These are phyloP conservation scores for Clamator glandarius DNA, from an alignment of 2,797 vertebrate genomes.

Conservation along the genomic window DNA sequence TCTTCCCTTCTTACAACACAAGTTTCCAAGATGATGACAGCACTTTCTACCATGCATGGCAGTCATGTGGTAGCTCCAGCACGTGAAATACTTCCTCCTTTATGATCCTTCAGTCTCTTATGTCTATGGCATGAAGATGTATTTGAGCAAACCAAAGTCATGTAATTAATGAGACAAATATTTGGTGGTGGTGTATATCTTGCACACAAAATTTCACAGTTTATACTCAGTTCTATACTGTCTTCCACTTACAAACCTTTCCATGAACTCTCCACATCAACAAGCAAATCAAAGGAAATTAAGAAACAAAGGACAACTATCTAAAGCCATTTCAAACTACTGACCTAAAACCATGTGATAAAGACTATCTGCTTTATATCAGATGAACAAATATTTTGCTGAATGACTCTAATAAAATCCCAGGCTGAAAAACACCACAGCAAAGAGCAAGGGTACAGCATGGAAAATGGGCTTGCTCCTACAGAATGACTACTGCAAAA, in stretches of 20 bases:
- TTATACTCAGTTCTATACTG: background rate
- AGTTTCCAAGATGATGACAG: background rate
- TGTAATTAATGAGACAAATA: background rate
- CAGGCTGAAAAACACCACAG: background rate
- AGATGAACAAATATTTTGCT: background rate
- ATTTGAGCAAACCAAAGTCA: background rate
- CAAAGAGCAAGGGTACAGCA: background rate
- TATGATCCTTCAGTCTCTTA: background rate
- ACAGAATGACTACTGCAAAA: background rate
- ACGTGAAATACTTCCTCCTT: fast-evolving
- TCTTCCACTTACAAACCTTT: background rate
- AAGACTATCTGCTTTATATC: background rate
- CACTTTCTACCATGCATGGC: background rate
- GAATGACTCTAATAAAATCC: background rate
- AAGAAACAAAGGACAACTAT: background rate
- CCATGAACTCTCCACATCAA: background rate
- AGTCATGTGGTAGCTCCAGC: background rate
- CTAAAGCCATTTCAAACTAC: background rate
- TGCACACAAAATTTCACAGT: background rate
- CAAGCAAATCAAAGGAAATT: background rate
- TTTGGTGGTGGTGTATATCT: fast-evolving
- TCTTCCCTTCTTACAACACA: background rate
- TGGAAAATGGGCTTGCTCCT: background rate
- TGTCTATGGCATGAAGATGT: fast-evolving
- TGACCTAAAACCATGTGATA: background rate